Base-by-base conservation (phyloP, 2,888 invertebrate species). In the Torymus texanus region DNA sequence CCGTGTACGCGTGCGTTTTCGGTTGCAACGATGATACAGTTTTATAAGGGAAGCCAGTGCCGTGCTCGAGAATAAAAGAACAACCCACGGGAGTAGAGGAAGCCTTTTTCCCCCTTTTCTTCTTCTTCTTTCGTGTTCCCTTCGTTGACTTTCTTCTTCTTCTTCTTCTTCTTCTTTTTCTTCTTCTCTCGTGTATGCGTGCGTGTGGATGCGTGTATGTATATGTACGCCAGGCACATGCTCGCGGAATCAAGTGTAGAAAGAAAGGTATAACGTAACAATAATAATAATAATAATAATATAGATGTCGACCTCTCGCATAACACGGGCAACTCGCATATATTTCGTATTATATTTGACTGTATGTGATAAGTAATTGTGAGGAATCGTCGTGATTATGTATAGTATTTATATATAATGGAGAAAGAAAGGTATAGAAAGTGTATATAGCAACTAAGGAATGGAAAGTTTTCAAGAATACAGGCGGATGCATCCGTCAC, bases 161-260 rank as follows among this genome's bases (percentile, higher is more conserved):
- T 67, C 50, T 41, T 41, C 51, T 59, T 59, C 61, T 51, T 56
- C 18, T 56, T 41, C 51, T 59, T 59, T 51, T 51, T 56, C 18
- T 56, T 67, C 24, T 21, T 41, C 41, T 41, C 41, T 41, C 41
- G 8, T 41, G 41, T 41, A 41, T 8, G 5, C 41, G 41, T 41
- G 41, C 41, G 8, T 41, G 41, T 41, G 41, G 41, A 41, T 41
- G 8, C 41, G 41, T 8, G 41, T 41, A 8, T 41, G 41, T 41
- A 41, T 41, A 41, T 8, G 41, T 41, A 41, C 41, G 41, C 5
- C 63, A 77, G 50, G 63, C 70, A 59, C 77, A 77, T 70, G 73
- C 72, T 63, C 65, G 66, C 67, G 61, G 58, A 80, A 74, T 59
- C 74, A 74, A 74, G 80, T 77, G 41, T 41, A 41, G 41, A 41